A percentile compares a stretch with the other conserved stretches of the same genome.
Evolutionary conservation across 2,888 invertebrate species (phyloP).

Genomic region (Arge pagana): DNA sequence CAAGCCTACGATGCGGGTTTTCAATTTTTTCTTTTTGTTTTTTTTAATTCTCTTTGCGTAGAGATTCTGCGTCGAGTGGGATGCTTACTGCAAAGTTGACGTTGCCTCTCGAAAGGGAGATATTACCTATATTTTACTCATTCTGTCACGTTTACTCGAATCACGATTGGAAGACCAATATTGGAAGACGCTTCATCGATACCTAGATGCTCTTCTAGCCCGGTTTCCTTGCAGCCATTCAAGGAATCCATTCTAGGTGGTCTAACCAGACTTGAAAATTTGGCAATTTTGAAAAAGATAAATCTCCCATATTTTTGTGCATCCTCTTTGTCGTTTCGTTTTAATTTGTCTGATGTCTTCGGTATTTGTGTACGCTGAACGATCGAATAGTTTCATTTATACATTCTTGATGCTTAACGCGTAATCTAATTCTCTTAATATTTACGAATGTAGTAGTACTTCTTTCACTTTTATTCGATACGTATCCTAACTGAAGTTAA

Average conservation of each 20-base stretch:
- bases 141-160: too few species aligned
- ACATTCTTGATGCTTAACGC: too few species aligned
- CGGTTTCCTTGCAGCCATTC: constrained; percentile 70
- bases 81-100: too few species aligned
- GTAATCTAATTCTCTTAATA: constrained; percentile 20
- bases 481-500: too few species aligned
- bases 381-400: too few species aligned
- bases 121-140: too few species aligned
- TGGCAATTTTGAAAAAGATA: too few species aligned
- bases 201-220: constrained; percentile 53
- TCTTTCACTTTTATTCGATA: constrained; percentile 17
- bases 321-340: constrained; percentile 1
- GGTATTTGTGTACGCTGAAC: too few species aligned
- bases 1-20: constrained; percentile 27
- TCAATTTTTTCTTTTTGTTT: constrained; percentile 2
- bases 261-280: too few species aligned
- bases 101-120: too few species aligned
- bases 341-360: constrained; percentile 20
- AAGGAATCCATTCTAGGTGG: constrained; percentile 62
- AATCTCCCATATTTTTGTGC: too few species aligned
- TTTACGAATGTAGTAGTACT: constrained; percentile 18
- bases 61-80: too few species aligned
- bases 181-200: constrained; percentile 46
- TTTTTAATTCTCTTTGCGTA: constrained; percentile 1
- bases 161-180: not conserved